Evolutionary conservation across 2,888 invertebrate species (phyloP).

Genomic region (Marronus borbonicus): DNA sequence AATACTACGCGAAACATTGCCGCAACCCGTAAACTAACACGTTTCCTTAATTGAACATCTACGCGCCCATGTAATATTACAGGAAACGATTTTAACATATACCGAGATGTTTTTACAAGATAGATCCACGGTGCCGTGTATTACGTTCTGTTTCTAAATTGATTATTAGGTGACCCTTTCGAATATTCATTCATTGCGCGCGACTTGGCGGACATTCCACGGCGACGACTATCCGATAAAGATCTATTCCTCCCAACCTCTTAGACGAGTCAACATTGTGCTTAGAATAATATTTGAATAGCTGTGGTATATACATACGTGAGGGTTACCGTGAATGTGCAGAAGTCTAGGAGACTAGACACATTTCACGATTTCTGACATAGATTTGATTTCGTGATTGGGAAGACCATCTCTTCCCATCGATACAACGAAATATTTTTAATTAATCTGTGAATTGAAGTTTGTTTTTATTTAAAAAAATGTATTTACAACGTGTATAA

Average conservation of each 20-base stretch:
- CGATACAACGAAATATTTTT: too few species aligned
- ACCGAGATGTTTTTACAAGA: slow-evolving; percentile 14
- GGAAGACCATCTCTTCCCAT: too few species aligned
- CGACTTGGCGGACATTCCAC: slow-evolving; percentile 9
- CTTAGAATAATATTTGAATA: slow-evolving; percentile 2
- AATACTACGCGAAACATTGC: neutral
- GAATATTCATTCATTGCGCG: slow-evolving; percentile 20
- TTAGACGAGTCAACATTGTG: slow-evolving; percentile 19
- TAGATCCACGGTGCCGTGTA: neutral
- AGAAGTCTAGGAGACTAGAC: neutral
- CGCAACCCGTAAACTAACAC: slow-evolving; percentile 26
- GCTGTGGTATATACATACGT: neutral
- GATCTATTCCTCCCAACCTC: slow-evolving; percentile 4
- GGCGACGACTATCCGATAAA: slow-evolving; percentile 4
- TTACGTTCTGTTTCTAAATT: slow-evolving; percentile 15
- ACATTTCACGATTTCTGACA: neutral
- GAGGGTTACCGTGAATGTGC: neutral
- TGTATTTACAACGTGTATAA: too few species aligned
- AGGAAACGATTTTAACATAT: slow-evolving; percentile 32
- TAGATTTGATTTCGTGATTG: neutral
- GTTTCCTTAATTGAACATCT: slow-evolving; percentile 26
- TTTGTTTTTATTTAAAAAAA: too few species aligned
- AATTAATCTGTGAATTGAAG: too few species aligned
- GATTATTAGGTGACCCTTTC: slow-evolving; percentile 26
- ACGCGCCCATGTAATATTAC: slow-evolving; percentile 11